These are phyloP conservation scores for Drosophila maculinotata DNA, from an alignment of 2,888 invertebrate genomes.

Conservation along the genomic window DNA sequence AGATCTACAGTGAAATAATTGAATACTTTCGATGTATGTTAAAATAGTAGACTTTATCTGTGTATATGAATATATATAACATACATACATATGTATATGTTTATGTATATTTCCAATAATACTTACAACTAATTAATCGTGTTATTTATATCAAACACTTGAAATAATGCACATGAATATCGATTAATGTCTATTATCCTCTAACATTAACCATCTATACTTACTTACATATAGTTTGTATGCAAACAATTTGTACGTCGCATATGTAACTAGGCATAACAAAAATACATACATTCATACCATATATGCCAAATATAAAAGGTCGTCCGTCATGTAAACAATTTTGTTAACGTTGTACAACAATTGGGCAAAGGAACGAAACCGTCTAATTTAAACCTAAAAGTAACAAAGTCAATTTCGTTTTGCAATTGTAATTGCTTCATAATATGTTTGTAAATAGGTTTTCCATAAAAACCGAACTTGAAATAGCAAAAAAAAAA, in stretches of 20 bases:
- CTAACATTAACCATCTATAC: slow-evolving; percentile 15
- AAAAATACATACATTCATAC: slow-evolving; percentile 37
- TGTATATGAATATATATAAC: slow-evolving; percentile 45
- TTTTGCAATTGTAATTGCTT: too few relatives aligned
- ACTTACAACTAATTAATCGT: slow-evolving; percentile 51
- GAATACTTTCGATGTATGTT: slow-evolving; percentile 81
- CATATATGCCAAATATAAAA: slow-evolving; percentile 36
- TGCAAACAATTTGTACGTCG: slow-evolving; percentile 18
- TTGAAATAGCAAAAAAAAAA: background rate
- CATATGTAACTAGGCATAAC: slow-evolving; percentile 24
- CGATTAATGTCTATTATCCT: slow-evolving; percentile 25
- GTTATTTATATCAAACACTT: slow-evolving; percentile 38
- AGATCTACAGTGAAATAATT: slow-evolving; percentile 70
- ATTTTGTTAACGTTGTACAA: slow-evolving; percentile 46
- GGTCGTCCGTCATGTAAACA: slow-evolving; percentile 24
- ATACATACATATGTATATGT: slow-evolving; percentile 26
- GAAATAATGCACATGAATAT: slow-evolving; percentile 42
- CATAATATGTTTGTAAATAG: too few relatives aligned
- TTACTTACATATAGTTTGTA: slow-evolving; percentile 20
- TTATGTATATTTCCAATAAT: slow-evolving; percentile 71
- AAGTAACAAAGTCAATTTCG: background rate
- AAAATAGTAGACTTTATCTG: slow-evolving; percentile 15
- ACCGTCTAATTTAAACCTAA: slow-evolving; percentile 17
- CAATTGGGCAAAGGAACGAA: slow-evolving; percentile 44
- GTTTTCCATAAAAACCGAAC: too few relatives aligned